A percentile compares a stretch with the other conserved stretches of the same genome.
These are phyloP conservation scores for Tachyglossus aculeatus DNA, from an alignment of 2,797 vertebrate species.

Conservation along the genomic window DNA sequence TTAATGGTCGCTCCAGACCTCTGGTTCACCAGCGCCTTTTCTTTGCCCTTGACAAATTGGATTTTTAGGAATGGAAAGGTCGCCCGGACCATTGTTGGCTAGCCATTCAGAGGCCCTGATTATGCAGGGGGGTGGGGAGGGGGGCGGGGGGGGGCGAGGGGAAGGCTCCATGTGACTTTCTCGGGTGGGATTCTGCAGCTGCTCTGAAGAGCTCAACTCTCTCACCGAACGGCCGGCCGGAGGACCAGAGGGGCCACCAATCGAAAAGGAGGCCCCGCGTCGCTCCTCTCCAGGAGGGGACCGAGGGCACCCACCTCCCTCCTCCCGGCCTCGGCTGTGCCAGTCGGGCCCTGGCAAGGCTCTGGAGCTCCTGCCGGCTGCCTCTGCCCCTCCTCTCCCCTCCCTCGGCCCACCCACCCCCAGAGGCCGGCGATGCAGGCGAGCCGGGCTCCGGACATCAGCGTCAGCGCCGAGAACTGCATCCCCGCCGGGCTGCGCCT, in stretches of 20 bases:
- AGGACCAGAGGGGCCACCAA: constrained; percentile 78
- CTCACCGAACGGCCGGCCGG: constrained; percentile 87
- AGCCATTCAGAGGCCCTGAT: constrained; percentile 95
- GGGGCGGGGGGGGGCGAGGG: constrained; percentile 95
- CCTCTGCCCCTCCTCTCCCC: constrained; percentile 22
- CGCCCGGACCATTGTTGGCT: constrained; percentile 95
- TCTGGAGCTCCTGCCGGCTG: constrained; percentile 78
- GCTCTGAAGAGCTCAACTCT: constrained; percentile 90
- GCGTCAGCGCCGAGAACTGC: constrained; percentile 91
- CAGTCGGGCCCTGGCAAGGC: constrained; percentile 74
- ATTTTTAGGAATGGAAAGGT: constrained; percentile 99
- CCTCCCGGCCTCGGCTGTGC: constrained; percentile 70
- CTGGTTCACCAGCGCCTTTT: constrained; percentile 96
- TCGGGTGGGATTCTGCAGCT: constrained; percentile 91
- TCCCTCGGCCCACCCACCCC: constrained; percentile 56
- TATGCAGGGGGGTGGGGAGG: constrained; percentile 91
- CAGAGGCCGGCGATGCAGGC: constrained; percentile 86
- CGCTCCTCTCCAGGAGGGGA: too few species aligned
- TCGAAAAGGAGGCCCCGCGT: constrained; percentile 93
- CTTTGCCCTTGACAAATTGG: constrained; percentile 99
- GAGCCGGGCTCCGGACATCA: constrained; percentile 83
- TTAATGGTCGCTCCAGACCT: constrained; percentile 98
- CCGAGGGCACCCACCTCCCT: too few species aligned
- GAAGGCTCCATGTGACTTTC: constrained; percentile 99
- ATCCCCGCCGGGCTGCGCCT: constrained; percentile 91